Percentiles rank a stretch among this genome's conserved stretches.
phyloP scores from a whole-genome alignment of 2,888 invertebrate genomes.

The Noctua comes region DNA sequence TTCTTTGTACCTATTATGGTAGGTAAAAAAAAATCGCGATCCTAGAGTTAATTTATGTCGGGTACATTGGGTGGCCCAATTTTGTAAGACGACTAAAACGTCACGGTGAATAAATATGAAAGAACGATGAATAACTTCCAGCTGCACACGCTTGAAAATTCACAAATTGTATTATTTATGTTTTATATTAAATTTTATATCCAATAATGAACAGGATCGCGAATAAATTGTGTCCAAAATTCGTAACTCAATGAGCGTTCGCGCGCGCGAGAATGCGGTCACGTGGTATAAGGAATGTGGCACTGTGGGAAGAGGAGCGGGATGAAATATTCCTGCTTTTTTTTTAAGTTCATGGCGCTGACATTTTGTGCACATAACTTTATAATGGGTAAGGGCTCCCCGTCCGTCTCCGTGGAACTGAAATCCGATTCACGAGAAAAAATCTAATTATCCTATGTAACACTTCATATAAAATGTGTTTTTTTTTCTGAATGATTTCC shows the following conservation, averaged over 20 bases:
- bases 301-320: slow-evolving; percentile 42
- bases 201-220: slow-evolving; percentile 65
- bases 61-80: too few relatives aligned
- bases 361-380: background rate
- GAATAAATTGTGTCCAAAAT: slow-evolving; percentile 74
- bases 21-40: too few relatives aligned
- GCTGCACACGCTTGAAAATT: slow-evolving; percentile 18
- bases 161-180: slow-evolving; percentile 35
- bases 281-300: slow-evolving; percentile 65
- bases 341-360: background rate
- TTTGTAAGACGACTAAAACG: too few relatives aligned
- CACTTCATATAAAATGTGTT: too few relatives aligned
- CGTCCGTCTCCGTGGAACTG: too few relatives aligned
- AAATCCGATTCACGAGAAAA: background rate
- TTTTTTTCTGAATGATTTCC: too few relatives aligned
- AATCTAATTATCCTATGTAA: too few relatives aligned
- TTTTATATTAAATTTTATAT: slow-evolving; percentile 29
- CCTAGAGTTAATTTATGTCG: too few relatives aligned
- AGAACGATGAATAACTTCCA: background rate
- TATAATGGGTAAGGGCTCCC: too few relatives aligned
- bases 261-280: slow-evolving; percentile 74
- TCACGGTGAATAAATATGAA: too few relatives aligned
- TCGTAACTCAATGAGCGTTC: slow-evolving; percentile 73
- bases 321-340: background rate
- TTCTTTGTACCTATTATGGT: too few relatives aligned